phyloP scores from a whole-genome alignment of 1,140 invertebrate species.

The Drosophila tropicalis region DNA sequence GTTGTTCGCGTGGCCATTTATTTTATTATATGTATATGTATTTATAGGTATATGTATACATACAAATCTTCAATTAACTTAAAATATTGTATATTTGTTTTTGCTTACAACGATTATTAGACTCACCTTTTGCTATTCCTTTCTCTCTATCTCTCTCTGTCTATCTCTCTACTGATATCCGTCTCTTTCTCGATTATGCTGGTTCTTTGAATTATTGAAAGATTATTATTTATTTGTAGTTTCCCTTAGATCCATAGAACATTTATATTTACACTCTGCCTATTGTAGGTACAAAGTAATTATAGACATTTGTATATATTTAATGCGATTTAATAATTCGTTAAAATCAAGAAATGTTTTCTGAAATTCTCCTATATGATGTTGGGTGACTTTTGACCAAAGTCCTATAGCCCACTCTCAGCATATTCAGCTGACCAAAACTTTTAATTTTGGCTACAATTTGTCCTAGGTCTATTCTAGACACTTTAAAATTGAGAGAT shows the following conservation, averaged over 20 bases:
- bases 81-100: slow-evolving; percentile 62
- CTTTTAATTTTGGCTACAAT: too few relatives aligned
- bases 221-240: slow-evolving; percentile 5
- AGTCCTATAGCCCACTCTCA: too few relatives aligned
- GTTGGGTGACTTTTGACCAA: too few relatives aligned
- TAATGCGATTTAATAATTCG: not conserved
- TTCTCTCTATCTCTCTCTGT: not conserved
- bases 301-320: not conserved
- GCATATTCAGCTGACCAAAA: too few relatives aligned
- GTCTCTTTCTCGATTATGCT: not conserved
- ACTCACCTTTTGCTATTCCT: slow-evolving; percentile 33
- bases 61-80: not conserved
- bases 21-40: slow-evolving; percentile 8
- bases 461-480: too few relatives aligned
- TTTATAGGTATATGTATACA: not conserved
- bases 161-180: not conserved
- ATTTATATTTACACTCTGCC: not conserved
- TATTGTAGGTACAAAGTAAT: not conserved
- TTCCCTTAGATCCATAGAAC: not conserved
- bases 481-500: too few relatives aligned
- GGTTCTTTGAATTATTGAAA: not conserved
- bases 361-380: not conserved
- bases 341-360: not conserved
- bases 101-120: slow-evolving; percentile 48
- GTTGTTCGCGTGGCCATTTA: slow-evolving; percentile 48